phyloP scores from a whole-genome alignment of 2,113 vertebrate species.

The Pachyramphus minor region DNA sequence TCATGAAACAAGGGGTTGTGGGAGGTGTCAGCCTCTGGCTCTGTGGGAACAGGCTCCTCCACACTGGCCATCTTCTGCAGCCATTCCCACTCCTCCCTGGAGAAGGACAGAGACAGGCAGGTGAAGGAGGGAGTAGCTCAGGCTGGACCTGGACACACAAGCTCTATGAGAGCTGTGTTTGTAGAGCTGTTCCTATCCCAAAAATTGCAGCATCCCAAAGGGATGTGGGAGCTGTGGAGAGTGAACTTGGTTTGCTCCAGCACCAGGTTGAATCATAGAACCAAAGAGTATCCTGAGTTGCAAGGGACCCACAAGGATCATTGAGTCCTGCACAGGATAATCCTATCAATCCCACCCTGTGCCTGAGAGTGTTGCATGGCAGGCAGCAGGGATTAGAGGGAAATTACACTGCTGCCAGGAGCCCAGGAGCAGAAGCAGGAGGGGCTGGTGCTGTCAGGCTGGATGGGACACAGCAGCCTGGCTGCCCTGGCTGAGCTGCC shows the following conservation, averaged over 20 bases:
- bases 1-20: constrained; percentile 82
- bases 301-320: background rate
- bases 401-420: fast-evolving
- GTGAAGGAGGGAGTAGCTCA: background rate
- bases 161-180: background rate
- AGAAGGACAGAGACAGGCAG: background rate
- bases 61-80: constrained; percentile 78
- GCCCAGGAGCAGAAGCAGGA: background rate
- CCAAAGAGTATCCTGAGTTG: background rate
- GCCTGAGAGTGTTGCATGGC: background rate
- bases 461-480: background rate
- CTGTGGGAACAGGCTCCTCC: constrained; percentile 73
- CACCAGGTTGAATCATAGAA: background rate
- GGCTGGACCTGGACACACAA: fast-evolving
- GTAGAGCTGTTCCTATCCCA: background rate
- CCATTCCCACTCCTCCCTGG: constrained; percentile 92
- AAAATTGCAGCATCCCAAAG: background rate
- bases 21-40: constrained; percentile 71
- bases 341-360: background rate
- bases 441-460: background rate
- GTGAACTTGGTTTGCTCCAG: background rate
- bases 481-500: background rate
- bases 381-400: background rate
- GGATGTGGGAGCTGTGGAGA: background rate
- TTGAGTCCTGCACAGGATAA: background rate